Evolutionary conservation across 2,888 invertebrate species (phyloP), one percentile per base, ranked within the genome.

Genomic region (Pyrochroa serraticornis): DNA sequence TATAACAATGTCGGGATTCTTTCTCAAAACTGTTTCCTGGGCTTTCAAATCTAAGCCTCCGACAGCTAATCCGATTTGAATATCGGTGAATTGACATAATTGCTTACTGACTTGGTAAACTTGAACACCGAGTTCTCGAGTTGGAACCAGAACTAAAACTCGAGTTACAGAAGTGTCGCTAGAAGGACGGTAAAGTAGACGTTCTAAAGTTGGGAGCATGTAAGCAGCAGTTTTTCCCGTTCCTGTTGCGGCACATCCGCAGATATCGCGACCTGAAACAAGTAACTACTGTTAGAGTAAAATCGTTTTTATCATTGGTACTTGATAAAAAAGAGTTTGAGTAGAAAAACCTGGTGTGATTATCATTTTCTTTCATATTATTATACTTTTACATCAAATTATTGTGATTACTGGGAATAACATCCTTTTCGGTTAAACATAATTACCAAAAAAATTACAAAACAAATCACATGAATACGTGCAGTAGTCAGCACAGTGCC

Each of bases 221-320:
- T 97, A 99, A 0, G 99, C 98, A 0, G 96, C 97, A 0, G 99
- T 99, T 84, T 99, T 99, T 49, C 98, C 97, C 6, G 93, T 91
- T 47, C 99, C 99, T 0, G 98, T 99, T 0, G 97, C 97, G 30
- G 99, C 98, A 83, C 98, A 99, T 7, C 97, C 99, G 81, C 97
- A 98, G 67, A 99, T 89, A 79, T 99, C 99, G 70, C 92, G 87
- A 9, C 97, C 95, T 85, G 63, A 36, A 67, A 22, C 22, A 22
- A 22, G 5, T 22, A 22, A 3, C 5, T 22, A 22, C 22, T 22
- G 5, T 22, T n/a, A n/a, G n/a, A n/a, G n/a, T 65, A 51, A 13
- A 38, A 37, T n/a, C 33, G 7, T 33, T 6, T 33, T 33, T 7
- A 33, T 33, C 7, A 33, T 7, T 33, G 6, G 33, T 7, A 33